Evolutionary conservation across 2,797 vertebrate genomes (phyloP), one percentile per base, ranked within the genome.

Genomic region (Eremophila alpestris): DNA sequence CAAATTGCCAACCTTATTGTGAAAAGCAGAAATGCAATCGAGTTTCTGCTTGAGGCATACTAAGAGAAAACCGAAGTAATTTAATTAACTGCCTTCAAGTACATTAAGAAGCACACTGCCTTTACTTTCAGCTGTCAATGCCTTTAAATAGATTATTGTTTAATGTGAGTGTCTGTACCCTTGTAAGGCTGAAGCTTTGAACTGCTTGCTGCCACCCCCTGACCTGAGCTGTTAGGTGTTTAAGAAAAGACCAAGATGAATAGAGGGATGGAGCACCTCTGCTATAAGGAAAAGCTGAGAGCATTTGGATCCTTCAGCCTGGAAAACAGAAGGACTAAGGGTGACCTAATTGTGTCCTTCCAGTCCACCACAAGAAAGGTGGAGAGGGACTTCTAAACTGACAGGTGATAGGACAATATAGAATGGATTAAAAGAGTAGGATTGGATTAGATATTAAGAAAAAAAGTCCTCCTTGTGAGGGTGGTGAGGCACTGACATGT

Each of bases 1-100:
- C 97, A 97, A 98, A 98, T 97, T 96, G 97, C 97, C 96, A 97
- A 96, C 94, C 97, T 97, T 89, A 94, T 95, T 97, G 97, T 93
- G 96, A 94, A 97, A 97, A 97, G 95, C 84, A 97, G 96, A 97
- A 98, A 97, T 46, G 96, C 97, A 97, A 97, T 97, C 23, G 97
- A 97, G 94, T 96, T 95, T 92, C 95, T 95, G 97, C 98, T 97
- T 71, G 84, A 97, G 97, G 97, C 94, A 15, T 46, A 76, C 95
- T 78, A 58, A 79, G 95, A 93, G 94, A 92, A 95, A 96, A 95
- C 92, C 73, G 60, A 83, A 96, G 94, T 97, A 97, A 98, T 97
- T 98, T 97, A 98, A 97, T 98, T 98, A 98, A 97, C 95, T 58
- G 90, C 43, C 91, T 97, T 96, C 87, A 94, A 97, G 97, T 97